Conservation (phyloP, 2,113 vertebrate species). For the Gopherus evgoodei region DNA sequence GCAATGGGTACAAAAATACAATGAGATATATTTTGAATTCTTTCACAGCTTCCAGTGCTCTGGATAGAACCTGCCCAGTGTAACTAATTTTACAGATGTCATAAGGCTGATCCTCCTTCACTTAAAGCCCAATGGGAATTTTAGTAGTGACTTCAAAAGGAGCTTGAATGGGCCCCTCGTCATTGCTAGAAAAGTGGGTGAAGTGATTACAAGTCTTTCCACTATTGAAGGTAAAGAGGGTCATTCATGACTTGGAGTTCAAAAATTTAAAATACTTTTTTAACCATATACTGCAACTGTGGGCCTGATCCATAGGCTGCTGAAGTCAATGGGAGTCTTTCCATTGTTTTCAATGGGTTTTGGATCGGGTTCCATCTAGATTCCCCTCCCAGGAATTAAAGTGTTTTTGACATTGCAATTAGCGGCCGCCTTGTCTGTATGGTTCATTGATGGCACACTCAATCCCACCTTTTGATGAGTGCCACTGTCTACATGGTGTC, state of each 20-base stretch:
- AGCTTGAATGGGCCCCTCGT: neutral
- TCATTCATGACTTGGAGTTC: neutral
- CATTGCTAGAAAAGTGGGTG: neutral
- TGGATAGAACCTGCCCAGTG: neutral
- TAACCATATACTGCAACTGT: neutral
- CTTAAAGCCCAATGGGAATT: neutral
- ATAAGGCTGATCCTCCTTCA: neutral
- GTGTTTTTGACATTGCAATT: neutral
- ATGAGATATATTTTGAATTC: neutral
- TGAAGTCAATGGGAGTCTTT: neutral
- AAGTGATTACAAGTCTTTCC: neutral
- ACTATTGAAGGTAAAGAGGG: neutral
- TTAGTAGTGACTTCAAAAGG: neutral
- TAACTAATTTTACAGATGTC: neutral
- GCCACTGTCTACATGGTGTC: conserved; percentile 14
- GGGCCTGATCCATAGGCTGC: neutral
- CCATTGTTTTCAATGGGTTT: neutral
- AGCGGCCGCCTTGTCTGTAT: rapidly evolving
- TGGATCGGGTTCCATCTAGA: neutral
- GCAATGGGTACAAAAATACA: neutral
- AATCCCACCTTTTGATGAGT: neutral
- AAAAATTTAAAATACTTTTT: neutral
- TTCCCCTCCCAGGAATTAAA: neutral
- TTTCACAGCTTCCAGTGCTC: neutral
- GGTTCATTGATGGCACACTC: neutral